A percentile compares a stretch with the other conserved stretches of the same genome.
Evolutionary conservation across 2,888 invertebrate genomes (phyloP).

Genomic region (Anarsia innoxiella): DNA sequence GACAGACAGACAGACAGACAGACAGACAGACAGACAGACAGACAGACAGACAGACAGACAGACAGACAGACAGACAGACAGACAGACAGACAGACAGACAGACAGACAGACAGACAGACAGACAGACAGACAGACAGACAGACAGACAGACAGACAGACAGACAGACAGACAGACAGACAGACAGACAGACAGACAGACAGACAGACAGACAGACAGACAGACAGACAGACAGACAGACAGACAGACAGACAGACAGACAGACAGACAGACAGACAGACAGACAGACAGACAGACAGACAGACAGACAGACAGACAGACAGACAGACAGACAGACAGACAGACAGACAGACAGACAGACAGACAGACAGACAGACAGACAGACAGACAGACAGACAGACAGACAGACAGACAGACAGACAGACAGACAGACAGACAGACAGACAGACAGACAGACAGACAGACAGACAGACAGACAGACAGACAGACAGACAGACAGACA

Average conservation of each 20-base stretch:
- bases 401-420: constrained; percentile 3
- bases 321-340: constrained; percentile 1
- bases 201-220: constrained; percentile 2
- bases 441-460: constrained; percentile 4
- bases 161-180: constrained; percentile 2
- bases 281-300: constrained; percentile 1
- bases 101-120: constrained; percentile 2
- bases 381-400: constrained; percentile 1
- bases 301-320: neutral
- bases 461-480: constrained; percentile 3
- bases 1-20: constrained; percentile 2
- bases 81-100: constrained; percentile 2
- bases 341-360: constrained; percentile 1
- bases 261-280: constrained; percentile 1
- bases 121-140: constrained; percentile 2
- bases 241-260: constrained; percentile 1
- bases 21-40: constrained; percentile 2
- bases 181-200: constrained; percentile 2
- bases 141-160: constrained; percentile 2
- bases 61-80: constrained; percentile 2
- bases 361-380: neutral
- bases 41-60: constrained; percentile 2
- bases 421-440: constrained; percentile 4
- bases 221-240: constrained; percentile 1
- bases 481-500: constrained; percentile 4